A percentile compares a stretch with the other conserved stretches of the same genome.
These are phyloP conservation scores for Premnoplex brunnescens DNA, from an alignment of 2,797 vertebrate genomes.

Conservation along the genomic window DNA sequence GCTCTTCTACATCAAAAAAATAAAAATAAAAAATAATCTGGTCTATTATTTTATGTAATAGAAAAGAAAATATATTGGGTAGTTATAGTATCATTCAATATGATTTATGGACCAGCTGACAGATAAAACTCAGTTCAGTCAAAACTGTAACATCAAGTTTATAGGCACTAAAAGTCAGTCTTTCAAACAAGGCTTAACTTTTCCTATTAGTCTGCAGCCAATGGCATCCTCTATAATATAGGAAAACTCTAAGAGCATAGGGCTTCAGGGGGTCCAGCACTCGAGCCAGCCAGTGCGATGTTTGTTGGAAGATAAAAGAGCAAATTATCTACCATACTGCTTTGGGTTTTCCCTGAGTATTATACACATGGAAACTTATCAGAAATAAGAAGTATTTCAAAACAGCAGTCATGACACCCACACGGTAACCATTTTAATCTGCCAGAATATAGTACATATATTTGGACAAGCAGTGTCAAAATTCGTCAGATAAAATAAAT, in stretches of 20 bases:
- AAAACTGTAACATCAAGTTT: background rate
- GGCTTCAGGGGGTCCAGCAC: background rate
- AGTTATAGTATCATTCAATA: background rate
- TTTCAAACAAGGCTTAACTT: background rate
- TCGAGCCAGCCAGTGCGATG: fast-evolving
- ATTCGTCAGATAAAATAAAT: background rate
- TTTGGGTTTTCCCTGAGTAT: background rate
- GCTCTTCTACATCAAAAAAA: background rate
- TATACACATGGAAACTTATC: background rate
- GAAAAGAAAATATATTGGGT: background rate
- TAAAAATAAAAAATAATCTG: background rate
- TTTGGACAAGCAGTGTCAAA: background rate
- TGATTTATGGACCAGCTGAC: background rate
- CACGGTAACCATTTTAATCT: background rate
- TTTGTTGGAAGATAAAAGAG: background rate
- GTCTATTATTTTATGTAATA: background rate
- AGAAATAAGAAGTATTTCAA: background rate
- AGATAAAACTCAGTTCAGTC: background rate
- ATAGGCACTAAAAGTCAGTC: background rate
- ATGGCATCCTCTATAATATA: background rate
- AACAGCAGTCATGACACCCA: background rate
- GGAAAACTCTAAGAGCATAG: background rate
- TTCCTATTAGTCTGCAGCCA: background rate
- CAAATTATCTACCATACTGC: background rate
- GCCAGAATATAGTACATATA: background rate